Conservation (phyloP, 2,888 invertebrate species). For the Lepidocyrtoides sp. region DNA sequence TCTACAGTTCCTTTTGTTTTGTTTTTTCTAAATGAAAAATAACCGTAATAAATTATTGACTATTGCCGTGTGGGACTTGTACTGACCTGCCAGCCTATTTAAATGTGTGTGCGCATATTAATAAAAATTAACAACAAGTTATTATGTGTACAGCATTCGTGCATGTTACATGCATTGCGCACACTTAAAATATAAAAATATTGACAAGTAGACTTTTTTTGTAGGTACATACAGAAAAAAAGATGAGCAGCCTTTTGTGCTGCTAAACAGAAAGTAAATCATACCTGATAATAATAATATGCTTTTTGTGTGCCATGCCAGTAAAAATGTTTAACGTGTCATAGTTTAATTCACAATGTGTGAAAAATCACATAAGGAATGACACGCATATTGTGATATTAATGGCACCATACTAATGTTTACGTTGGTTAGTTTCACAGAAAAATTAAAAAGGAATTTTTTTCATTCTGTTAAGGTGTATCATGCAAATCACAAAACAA, state of each 20-base stretch:
- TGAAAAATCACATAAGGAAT: conserved; percentile 6
- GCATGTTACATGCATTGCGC: too few relatives aligned
- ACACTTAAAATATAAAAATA: too few relatives aligned
- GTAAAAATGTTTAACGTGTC: conserved; percentile 28
- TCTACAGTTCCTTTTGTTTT: conserved; percentile 17
- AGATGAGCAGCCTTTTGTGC: neutral
- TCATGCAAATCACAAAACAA: conserved; percentile 7
- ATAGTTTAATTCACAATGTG: conserved; percentile 14
- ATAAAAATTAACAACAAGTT: too few relatives aligned
- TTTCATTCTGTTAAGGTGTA: conserved; percentile 27
- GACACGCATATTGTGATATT: neutral
- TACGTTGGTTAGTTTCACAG: neutral
- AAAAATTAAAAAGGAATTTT: neutral
- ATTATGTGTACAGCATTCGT: too few relatives aligned
- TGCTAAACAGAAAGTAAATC: too few relatives aligned
- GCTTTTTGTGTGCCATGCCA: too few relatives aligned
- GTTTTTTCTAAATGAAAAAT: conserved; percentile 12
- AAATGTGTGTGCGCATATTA: conserved; percentile 15
- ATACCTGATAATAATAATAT: too few relatives aligned
- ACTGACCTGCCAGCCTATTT: conserved; percentile 39
- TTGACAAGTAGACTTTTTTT: too few relatives aligned
- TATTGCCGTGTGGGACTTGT: conserved; percentile 34
- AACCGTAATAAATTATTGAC: conserved; percentile 36
- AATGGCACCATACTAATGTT: neutral
- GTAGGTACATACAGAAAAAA: too few relatives aligned